Base-by-base conservation (phyloP, 2,113 vertebrate species). In the Pavo muticus region DNA sequence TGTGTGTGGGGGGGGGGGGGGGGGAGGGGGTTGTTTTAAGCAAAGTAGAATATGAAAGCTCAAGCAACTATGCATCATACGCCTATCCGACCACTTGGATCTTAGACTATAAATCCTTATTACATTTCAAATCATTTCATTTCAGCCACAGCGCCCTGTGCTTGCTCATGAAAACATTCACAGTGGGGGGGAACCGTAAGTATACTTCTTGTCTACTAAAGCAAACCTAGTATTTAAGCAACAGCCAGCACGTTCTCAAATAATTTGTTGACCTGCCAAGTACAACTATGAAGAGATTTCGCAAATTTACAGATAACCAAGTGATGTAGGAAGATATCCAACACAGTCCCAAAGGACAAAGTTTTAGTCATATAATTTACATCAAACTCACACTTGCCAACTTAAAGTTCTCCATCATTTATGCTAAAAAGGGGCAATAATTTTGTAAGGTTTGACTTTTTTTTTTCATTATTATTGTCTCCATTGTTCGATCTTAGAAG, bases 181-280 rank as follows among this genome's bases (percentile, higher is more conserved):
- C 37, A 90, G 98, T 96, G 98, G 98, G 95, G 99, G 99, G 98
- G 99, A 99, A 95, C 99, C 98, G 99, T 99, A 98, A 99, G 99
- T 99, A 97, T 97, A 30, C 19, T 96, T 97, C 95, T 97, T 96
- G 76, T 97, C 94, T 98, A 95, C 91, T 98, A 90, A 96, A 93
- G 64, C 90, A 68, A 79, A 90, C 48, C 54, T 94, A 89, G 87
- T 44, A 29, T 61, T 24, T 64, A 82, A 75, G 61, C 40, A 67
- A 32, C 10, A 72, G 40, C 54, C 37, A 78, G 63, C 21, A 56
- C 6, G 2, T 40, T 3, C 1, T 45, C 61, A 65, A 92, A 39
- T n/a, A 30, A 54, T 81, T 84, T 40, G 68, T 60, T 63, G 61
- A 78, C 18, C 61, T 90, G 80, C 65, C 76, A 86, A 84, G 6